Evolutionary conservation across 2,797 vertebrate species (phyloP), one percentile per base, ranked within the genome.

Genomic region (Syngnathus rostellatus): DNA sequence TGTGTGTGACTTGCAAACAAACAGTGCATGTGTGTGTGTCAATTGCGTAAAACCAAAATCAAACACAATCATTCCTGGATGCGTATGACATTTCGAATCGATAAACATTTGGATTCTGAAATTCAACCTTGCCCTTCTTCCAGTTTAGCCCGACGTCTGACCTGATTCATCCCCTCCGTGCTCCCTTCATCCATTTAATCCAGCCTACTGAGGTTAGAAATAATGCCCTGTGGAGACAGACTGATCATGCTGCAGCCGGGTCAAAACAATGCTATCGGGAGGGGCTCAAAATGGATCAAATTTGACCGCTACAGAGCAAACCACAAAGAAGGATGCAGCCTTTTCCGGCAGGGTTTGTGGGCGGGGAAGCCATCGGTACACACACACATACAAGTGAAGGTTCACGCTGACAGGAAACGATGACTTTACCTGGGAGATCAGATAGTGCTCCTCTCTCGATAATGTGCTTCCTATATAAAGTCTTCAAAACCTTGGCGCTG

Each of bases 401-500:
- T 21, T 5, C 59, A 21, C 40, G 14, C 60, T n/a, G 19, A 45
- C 41, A 59, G 45, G 43, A 39, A 48, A 63, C 51, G 57, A 41
- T 31, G 45, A 65, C 16, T 46, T 77, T 92, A 98, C 96, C 95
- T 92, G 90, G 77, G 70, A 90, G 77, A 68, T 96, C 94, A 38
- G 91, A 90, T 76, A 92, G 86, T 0, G 85, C 81, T 48, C 94
- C 93, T 0, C 90, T 93, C 79, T 98, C 96, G 58, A 94, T 85
- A 11, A 93, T 92, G 81, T 98, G 95, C 72, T 98, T 98, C 74
- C 91, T 91, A 87, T 96, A 97, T 62, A 99, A 88, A 66, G 94
- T 97, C 87, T 96, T 96, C 83, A 99, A 84, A 71, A 99, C 97
- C 88, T 98, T 98, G 80, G 96, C 95, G 25, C 97, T 98, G 82